phyloP scores from a whole-genome alignment of 1,140 invertebrate species.

The Metopolophium dirhodum region DNA sequence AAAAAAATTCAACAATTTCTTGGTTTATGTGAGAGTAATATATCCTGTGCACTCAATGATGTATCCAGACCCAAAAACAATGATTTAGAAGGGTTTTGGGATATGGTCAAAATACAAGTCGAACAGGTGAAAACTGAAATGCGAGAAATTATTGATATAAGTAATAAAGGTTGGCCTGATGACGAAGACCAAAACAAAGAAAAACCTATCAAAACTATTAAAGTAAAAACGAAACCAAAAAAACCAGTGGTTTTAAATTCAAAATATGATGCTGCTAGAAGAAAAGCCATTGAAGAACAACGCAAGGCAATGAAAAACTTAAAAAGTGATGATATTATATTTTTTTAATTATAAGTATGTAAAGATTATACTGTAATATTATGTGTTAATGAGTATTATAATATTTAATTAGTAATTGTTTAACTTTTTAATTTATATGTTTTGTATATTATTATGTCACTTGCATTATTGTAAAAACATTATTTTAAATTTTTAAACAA shows the following conservation, averaged over 20 bases:
- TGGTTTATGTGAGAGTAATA: slow-evolving; percentile 50
- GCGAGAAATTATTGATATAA: slow-evolving; percentile 31
- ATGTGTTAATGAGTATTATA: slow-evolving; percentile 44
- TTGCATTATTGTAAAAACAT: slow-evolving; percentile 38
- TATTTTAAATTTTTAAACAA: slow-evolving; percentile 43
- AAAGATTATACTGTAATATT: slow-evolving; percentile 43
- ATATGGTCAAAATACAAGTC: slow-evolving; percentile 49
- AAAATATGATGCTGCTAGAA: slow-evolving; percentile 44
- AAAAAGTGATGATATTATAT: slow-evolving; percentile 55
- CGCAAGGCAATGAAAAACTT: slow-evolving; percentile 51
- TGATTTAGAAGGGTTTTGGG: slow-evolving; percentile 55
- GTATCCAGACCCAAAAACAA: slow-evolving; percentile 51
- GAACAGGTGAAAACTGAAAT: slow-evolving; percentile 51
- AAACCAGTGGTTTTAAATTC: slow-evolving; percentile 47
- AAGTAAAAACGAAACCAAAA: slow-evolving; percentile 46
- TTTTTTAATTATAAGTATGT: background rate
- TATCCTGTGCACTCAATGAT: slow-evolving; percentile 43
- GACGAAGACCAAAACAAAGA: background rate
- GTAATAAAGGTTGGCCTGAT: slow-evolving; percentile 44
- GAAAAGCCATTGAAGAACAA: slow-evolving; percentile 54
- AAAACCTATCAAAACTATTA: slow-evolving; percentile 21
- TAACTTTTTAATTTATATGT: slow-evolving; percentile 36
- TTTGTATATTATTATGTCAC: slow-evolving; percentile 22
- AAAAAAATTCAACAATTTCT: slow-evolving; percentile 55
- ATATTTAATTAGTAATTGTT: slow-evolving; percentile 50